Base-by-base conservation (phyloP, 1,140 invertebrate genomes). In the Drosophila insularis region DNA sequence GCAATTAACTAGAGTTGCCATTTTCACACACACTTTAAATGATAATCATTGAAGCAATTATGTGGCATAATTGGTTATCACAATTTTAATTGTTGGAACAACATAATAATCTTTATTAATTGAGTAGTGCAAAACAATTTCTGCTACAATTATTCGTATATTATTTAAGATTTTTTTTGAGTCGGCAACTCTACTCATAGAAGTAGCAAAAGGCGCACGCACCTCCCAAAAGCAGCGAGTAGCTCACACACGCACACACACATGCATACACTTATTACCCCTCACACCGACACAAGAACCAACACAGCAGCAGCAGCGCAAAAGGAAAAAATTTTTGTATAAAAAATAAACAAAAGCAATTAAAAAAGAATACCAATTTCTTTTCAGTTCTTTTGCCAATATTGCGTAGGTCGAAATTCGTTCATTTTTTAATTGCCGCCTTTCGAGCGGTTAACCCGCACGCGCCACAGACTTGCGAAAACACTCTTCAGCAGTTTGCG, bases 291-390 rank as follows among this genome's bases (percentile, higher is more conserved):
- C 19, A 50, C 43, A 50, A 50, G 43, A 50, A 50, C 43, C 43
- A 50, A 68, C 63, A 75, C 59, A 74, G 21, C 80, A 84, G 84
- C 55, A 74, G 21, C 80, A 84, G 84, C 80, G 80, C 85, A 89
- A 89, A 87, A 89, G 84, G 50, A 64, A 87, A 87, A 87, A 87
- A 76, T 89, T 72, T 80, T 80, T 68, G 78, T 84, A 87, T 85
- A 87, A 87, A 87, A 87, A 87, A 87, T 87, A 87, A 87, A 87
- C 84, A 87, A 87, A 87, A 87, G 84, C 84, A 87, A 87, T 87
- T 87, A 87, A 87, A 87, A 81, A 87, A 79, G 62, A 77, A 60
- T 86, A 86, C 82, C 84, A 79, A 78, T 79, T 86, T 79, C 76
- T 64, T 63, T 74, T 66, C 70, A 43, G 53, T 58, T 58, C 14